phyloP scores from a whole-genome alignment of 2,113 vertebrate species.

The Chunga burmeisteri region DNA sequence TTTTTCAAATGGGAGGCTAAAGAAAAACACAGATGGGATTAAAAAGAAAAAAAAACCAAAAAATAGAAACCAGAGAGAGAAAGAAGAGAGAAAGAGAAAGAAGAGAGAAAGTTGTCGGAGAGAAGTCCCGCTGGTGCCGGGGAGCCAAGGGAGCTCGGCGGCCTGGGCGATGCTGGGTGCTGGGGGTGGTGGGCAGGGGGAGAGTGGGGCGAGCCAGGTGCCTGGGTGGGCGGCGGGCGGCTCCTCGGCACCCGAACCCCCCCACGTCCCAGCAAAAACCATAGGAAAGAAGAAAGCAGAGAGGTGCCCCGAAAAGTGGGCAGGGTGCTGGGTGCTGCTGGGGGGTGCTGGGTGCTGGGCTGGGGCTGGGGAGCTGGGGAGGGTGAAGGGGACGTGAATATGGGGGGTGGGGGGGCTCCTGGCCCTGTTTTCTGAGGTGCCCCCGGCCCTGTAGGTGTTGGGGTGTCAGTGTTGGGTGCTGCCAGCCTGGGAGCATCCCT shows the following conservation, averaged over 20 bases:
- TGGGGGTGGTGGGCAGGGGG: neutral
- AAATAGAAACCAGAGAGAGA: slow-evolving; percentile 52
- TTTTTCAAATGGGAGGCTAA: slow-evolving; percentile 82
- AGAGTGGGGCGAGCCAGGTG: neutral
- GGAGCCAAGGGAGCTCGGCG: slow-evolving; percentile 18
- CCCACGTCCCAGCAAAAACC: neutral
- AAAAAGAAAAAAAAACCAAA: slow-evolving; percentile 72
- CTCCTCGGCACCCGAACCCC: neutral
- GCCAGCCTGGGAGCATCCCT: neutral
- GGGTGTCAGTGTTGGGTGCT: neutral
- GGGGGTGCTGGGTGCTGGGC: neutral
- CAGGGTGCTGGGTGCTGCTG: slow-evolving; percentile 34
- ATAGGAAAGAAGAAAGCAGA: slow-evolving; percentile 43
- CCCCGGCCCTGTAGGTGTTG: neutral
- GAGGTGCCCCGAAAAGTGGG: neutral
- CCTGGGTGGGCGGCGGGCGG: neutral
- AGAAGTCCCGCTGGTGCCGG: slow-evolving; percentile 27
- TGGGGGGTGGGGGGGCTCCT: neutral
- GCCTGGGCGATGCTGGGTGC: slow-evolving; percentile 5
- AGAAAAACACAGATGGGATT: slow-evolving; percentile 83
- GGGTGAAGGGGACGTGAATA: fast-evolving
- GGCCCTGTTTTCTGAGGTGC: fast-evolving
- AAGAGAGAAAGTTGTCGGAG: slow-evolving; percentile 53
- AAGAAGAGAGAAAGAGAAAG: neutral
- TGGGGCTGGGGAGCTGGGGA: neutral